Base-by-base conservation (phyloP, 2,888 invertebrate genomes). In the Rhamphomyia laevipes region DNA sequence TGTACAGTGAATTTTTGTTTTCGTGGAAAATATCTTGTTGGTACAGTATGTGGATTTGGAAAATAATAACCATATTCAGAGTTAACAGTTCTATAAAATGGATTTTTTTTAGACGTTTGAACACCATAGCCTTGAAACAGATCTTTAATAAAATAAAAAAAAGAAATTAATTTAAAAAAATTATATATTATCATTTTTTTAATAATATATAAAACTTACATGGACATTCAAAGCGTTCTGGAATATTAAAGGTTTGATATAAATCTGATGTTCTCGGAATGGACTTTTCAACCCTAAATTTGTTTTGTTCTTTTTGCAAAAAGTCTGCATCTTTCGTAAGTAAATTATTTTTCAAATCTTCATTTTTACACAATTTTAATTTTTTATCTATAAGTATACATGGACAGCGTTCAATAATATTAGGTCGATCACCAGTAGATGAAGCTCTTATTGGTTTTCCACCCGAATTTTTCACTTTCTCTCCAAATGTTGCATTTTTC, bases 41-140 rank as follows among this genome's bases (percentile, higher is more conserved):
- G 68, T 41, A 69, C 65, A 17, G 69, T 69, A 16, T 64, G 65
- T 1, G 60, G 59, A 56, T 66, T 66, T 61, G 79, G 78, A 2
- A 80, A 72, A 60, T 78, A 85, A 76, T 84, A 83, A 31, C 93
- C 93, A 65, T 92, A 91, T 58, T 86, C 86, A 55, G 81, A 81
- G 18, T 86, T 78, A 41, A 84, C 81, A n/a, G 91, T 91, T 52
- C 82, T 77, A 67, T 91, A 94, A 71, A 88, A 84, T 0, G 89
- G 88, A 67, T 90, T 86, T 53, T 72, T 73, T 74, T 68, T 68
- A 82, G 78, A 51, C 71, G 64, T n/a, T 61, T 83, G 82, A 52
- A 75, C 71, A 6, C 88, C 87, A 64, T 92, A 92, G 9, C 89
- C 90, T 63, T 81, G 79, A 64, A 91, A 85, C 74, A 84, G 79